Conservation (phyloP, 2,113 vertebrate genomes). For the Xyrauchen texanus region DNA sequence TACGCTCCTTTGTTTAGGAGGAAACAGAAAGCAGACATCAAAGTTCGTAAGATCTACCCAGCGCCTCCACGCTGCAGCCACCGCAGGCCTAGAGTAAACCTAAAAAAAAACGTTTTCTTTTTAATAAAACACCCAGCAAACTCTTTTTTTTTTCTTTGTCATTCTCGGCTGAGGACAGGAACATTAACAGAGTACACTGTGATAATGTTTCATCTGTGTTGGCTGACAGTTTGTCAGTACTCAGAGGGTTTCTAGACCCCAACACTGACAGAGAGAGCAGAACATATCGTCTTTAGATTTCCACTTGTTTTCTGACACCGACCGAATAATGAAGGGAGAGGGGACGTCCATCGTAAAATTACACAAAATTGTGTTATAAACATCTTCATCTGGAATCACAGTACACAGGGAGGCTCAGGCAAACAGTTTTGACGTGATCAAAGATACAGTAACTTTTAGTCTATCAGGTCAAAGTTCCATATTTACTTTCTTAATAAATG, state of each 20-base stretch:
- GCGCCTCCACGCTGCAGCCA: slow-evolving; percentile 9
- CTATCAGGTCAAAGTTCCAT: slow-evolving; percentile 73
- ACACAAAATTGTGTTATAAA: slow-evolving; percentile 60
- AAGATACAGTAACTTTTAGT: slow-evolving; percentile 75
- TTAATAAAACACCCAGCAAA: slow-evolving; percentile 28
- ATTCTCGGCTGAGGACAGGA: neutral
- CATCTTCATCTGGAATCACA: slow-evolving; percentile 66
- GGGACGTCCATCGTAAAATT: neutral
- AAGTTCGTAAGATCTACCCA: slow-evolving; percentile 33
- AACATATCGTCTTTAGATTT: slow-evolving; percentile 1
- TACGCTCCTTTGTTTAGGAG: slow-evolving; percentile 19
- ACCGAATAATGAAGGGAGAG: slow-evolving; percentile 16
- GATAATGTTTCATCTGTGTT: neutral
- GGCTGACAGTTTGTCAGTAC: neutral
- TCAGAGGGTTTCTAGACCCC: slow-evolving; percentile 9
- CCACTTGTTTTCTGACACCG: slow-evolving; percentile 27
- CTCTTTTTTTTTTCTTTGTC: slow-evolving; percentile 1
- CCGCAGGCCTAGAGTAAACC: slow-evolving; percentile 25
- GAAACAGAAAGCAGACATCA: slow-evolving; percentile 38
- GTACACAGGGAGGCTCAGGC: slow-evolving; percentile 63
- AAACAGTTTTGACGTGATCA: slow-evolving; percentile 72
- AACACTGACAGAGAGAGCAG: neutral
- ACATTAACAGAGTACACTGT: slow-evolving; percentile 39
- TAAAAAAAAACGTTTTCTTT: slow-evolving; percentile 30
- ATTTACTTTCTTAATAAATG: too few relatives aligned